Evolutionary conservation across 2,888 invertebrate species (phyloP), one percentile per base, ranked within the genome.

Genomic region (Aphrophora alni): DNA sequence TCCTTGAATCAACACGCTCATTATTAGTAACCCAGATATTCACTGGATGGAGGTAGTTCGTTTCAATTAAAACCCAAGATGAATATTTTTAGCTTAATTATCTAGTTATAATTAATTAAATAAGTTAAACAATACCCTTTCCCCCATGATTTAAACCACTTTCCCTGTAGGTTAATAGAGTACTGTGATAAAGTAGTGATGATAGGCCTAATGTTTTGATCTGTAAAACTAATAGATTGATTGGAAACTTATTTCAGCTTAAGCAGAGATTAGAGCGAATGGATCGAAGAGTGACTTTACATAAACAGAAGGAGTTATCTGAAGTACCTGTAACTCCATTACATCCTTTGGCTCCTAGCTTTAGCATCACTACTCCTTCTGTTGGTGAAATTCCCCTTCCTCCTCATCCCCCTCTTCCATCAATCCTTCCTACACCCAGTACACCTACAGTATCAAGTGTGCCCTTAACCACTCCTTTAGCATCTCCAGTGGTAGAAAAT

Each of bases 241-340:
- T n/a, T n/a, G n/a, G n/a, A n/a, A n/a, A 25, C 14, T 72, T 85
- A 80, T 90, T 91, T 10, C 89, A 93, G 93, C 89, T 93, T 82
- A 92, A 92, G 87, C 89, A 91, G 84, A 92, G 92, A 82, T 88
- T 94, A 87, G 92, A 91, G 86, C 92, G 93, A 84, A 92, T 93
- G 90, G 94, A 94, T 87, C 90, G 92, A 85, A 90, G 92, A 84
- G 89, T 91, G 24, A 88, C 88, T 70, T 87, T 89, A 76, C 90
- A 90, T 81, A 89, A 90, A 80, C 84, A 81, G 51, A 81, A 77
- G 74, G 83, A 82, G 73, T 26, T 38, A 33, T 76, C 82, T 21
- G 82, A 78, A 69, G 33, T 73, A 24, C 44, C 44, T 44, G 44
- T 44, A 14, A 44, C 44, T 44, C 44, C 44, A 44, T 17, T 12